These are phyloP conservation scores for Apteryx owenii DNA, from an alignment of 2,113 vertebrate genomes.

Conservation along the genomic window DNA sequence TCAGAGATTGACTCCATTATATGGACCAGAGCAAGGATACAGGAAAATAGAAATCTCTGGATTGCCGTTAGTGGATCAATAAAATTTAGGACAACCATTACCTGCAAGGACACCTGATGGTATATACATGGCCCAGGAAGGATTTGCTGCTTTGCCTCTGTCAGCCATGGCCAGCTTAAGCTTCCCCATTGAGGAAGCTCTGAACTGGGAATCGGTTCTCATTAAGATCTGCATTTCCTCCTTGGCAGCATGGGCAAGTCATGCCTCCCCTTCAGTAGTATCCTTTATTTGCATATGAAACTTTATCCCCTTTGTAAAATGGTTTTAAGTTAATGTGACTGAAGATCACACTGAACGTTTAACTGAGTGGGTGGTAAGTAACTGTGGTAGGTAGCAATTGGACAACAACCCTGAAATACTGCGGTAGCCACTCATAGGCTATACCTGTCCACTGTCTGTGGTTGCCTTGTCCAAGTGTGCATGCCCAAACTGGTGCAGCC, in stretches of 20 bases:
- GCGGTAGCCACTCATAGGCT: rapidly evolving
- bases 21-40: not conserved
- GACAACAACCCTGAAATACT: not conserved
- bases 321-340: not conserved
- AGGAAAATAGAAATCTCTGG: not conserved
- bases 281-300: not conserved
- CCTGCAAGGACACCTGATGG: not conserved
- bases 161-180: not conserved
- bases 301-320: not conserved
- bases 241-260: rapidly evolving
- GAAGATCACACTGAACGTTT: not conserved
- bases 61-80: not conserved
- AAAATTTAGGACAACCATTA: not conserved
- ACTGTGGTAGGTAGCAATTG: not conserved
- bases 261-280: not conserved
- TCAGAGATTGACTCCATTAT: not conserved
- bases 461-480: rapidly evolving
- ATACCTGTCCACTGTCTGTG: not conserved
- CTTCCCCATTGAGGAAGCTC: rapidly evolving
- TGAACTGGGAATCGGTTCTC: not conserved
- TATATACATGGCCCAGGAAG: rapidly evolving
- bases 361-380: not conserved
- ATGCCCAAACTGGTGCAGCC: not conserved
- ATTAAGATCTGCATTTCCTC: not conserved
- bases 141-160: not conserved